Evolutionary conservation across 1,140 invertebrate species (phyloP), one percentile per base, ranked within the genome.

Genomic region (Drosophila tristis): DNA sequence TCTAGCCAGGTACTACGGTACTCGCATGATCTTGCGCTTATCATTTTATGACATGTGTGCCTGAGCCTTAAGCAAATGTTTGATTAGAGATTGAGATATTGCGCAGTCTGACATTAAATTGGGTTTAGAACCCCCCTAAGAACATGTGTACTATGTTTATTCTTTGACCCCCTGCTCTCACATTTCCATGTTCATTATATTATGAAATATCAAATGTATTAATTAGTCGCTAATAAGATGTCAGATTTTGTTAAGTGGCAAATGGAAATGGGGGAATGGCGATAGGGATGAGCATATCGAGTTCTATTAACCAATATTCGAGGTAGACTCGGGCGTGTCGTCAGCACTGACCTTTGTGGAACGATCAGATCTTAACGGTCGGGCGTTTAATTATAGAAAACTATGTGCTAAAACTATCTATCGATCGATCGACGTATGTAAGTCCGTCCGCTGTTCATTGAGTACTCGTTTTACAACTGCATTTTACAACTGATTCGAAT

Each of bases 221-320:
- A 76, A 85, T 80, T 80, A 73, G 57, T 44, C 42, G 53, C 73
- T 85, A 70, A 80, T 84, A 56, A 84, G 77, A 76, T 76, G 74
- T 77, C 74, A 77, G n/a, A 68, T 61, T 61, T 57, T 44, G 4
- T 50, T 70, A 54, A 15, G 9, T 8, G 4, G 9, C 31, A 35
- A 35, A 11, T 9, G 9, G 31, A 9, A 11, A n/a, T n/a, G 63
- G 53, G 35, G 31, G 42, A 8, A 5, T 23, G 47, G 58, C 20
- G 16, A 23, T 39, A 26, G 49, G 29, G 51, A 43, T n/a, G 53
- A 9, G 53, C 39, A 45, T 61, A 56, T 80, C 50, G 42, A 62
- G 66, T 74, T 70, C 49, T 44, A 66, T 70, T 71, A 72, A 62
- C 45, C 47, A 74, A 59, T 49, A 65, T 71, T 70, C 44, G 47